These are phyloP conservation scores for Astyanax mexicanus DNA, from an alignment of 2,797 vertebrate species.

Conservation along the genomic window DNA sequence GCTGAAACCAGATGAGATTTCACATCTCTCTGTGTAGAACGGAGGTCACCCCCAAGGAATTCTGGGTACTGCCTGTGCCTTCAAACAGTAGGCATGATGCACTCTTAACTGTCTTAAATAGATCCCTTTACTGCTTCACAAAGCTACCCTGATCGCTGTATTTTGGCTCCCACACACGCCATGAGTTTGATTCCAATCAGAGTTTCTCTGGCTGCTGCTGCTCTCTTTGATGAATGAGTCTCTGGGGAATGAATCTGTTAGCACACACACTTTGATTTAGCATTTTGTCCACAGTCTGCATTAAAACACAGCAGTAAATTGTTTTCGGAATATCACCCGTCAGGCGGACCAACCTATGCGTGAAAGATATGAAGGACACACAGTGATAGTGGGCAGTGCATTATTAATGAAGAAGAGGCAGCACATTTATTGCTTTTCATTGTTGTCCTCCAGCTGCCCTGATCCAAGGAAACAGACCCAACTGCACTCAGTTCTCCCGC, in stretches of 20 bases:
- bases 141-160: neutral
- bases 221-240: slow-evolving; percentile 45
- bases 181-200: neutral
- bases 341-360: slow-evolving; percentile 34
- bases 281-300: slow-evolving; percentile 51
- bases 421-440: slow-evolving; percentile 22
- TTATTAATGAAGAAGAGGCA: slow-evolving; percentile 17
- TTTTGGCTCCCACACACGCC: slow-evolving; percentile 14
- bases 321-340: slow-evolving; percentile 60
- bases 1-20: slow-evolving; percentile 26
- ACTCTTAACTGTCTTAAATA: slow-evolving; percentile 30
- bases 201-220: slow-evolving; percentile 1
- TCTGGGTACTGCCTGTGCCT: slow-evolving; percentile 2
- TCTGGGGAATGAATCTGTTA: neutral
- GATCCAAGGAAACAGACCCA: slow-evolving; percentile 95
- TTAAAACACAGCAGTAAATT: slow-evolving; percentile 61
- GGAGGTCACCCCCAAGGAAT: slow-evolving; percentile 40
- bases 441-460: slow-evolving; percentile 84
- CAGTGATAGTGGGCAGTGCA: slow-evolving; percentile 9
- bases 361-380: slow-evolving; percentile 42
- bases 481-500: slow-evolving; percentile 96
- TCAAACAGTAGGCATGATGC: slow-evolving; percentile 23
- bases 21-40: slow-evolving; percentile 11
- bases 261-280: slow-evolving; percentile 35
- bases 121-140: slow-evolving; percentile 35